Base-by-base conservation (phyloP, 2,113 vertebrate genomes). In the Seriola quinqueradiata region DNA sequence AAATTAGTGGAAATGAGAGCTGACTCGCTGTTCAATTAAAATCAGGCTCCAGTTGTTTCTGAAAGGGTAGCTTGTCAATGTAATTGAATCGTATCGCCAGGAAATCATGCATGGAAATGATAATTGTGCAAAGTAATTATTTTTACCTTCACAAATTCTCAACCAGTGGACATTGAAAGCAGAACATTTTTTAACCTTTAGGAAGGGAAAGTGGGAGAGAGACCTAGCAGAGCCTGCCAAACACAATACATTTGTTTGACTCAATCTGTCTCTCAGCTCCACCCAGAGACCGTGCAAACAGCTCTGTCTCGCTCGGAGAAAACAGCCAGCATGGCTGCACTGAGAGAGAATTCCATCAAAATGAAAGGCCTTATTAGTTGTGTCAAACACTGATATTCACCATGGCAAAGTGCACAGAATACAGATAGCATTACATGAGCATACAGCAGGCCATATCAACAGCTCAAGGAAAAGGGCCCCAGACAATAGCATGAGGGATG, bases 1-100 rank as follows among this genome's bases (percentile, higher is more conserved):
- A 94, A 89, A 93, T 93, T 92, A 94, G 84, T 76, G 81, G 79
- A 91, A 94, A 94, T 89, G 87, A 92, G 86, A 93, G 82, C 80
- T 81, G 90, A 93, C 90, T 88, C 46, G 70, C 78, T 82, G 87
- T 92, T 92, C 91, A 93, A 91, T 94, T 94, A 91, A 88, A 94
- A 93, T 88, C 90, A 86, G 83, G 82, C 91, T 91, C 79, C 77
- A 81, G 84, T 89, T 85, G 84, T 85, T 90, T 87, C 82, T 90
- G 81, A 92, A 84, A 79, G 89, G 77, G 60, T 75, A 87, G 88
- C 79, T 81, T 85, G 83, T 92, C 87, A 86, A 1, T 75, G 75
- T 88, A 89, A 92, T 93, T 87, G 90, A 91, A 91, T 92, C 89
- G 85, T 87, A 90, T 90, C 81, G 74, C 69, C 76, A 66, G 84